Percentiles rank a stretch among this genome's conserved stretches.
Evolutionary conservation across 2,797 vertebrate genomes (phyloP).

Genomic region (Poeciliopsis gracilis): DNA sequence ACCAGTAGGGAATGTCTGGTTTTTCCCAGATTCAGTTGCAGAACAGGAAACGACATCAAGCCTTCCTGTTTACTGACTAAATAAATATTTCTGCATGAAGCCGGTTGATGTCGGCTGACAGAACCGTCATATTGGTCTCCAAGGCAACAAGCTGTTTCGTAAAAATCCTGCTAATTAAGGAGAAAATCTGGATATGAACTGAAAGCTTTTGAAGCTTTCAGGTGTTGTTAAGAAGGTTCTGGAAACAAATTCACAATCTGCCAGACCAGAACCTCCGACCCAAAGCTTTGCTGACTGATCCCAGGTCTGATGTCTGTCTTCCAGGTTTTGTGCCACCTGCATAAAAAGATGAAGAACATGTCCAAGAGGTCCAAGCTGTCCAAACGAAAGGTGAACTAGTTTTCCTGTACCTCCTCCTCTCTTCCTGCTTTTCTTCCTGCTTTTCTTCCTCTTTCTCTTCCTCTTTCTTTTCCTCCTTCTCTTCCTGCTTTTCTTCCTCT

Average conservation of each 20-base stretch:
- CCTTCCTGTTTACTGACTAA: too few relatives aligned
- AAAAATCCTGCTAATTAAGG: not conserved
- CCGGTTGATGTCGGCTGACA: too few relatives aligned
- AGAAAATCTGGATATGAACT: not conserved
- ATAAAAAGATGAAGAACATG: slow-evolving; percentile 89
- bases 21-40: too few relatives aligned
- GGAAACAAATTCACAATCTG: not conserved
- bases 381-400: slow-evolving; percentile 84
- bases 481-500: not conserved
- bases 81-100: too few relatives aligned
- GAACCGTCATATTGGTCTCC: too few relatives aligned
- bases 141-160: not conserved
- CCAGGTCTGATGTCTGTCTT: not conserved
- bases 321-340: slow-evolving; percentile 87
- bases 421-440: too few relatives aligned
- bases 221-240: not conserved
- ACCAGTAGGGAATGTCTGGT: too few relatives aligned
- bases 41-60: too few relatives aligned
- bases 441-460: too few relatives aligned
- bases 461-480: not conserved
- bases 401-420: not conserved
- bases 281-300: not conserved
- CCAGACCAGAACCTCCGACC: not conserved
- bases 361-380: slow-evolving; percentile 86
- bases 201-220: not conserved